Evolutionary conservation across 2,888 invertebrate genomes (phyloP).

Genomic region (Melinaea marsaeus): DNA sequence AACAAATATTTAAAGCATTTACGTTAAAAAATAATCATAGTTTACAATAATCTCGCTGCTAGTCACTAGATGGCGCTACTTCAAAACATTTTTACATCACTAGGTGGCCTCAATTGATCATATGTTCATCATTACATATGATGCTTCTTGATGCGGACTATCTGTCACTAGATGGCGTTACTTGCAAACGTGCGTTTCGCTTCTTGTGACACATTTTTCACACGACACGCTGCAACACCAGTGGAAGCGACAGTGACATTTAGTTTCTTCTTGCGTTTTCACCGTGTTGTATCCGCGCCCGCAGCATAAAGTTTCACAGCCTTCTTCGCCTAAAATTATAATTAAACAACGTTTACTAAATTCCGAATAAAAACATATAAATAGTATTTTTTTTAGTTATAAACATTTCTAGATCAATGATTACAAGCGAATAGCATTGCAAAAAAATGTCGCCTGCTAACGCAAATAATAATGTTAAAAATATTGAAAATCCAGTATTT

Average conservation of each 20-base stretch:
- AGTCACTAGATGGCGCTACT: conserved; percentile 12
- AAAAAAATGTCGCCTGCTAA: no score
- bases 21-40: neutral
- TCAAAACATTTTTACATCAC: neutral
- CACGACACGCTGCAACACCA: conserved; percentile 98
- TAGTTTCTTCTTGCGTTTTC: conserved; percentile 84
- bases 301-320: conserved; percentile 93
- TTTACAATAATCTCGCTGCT: conserved; percentile 7
- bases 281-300: conserved; percentile 94
- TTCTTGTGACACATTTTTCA: conserved; percentile 87
- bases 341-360: conserved; percentile 1
- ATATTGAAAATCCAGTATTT: no score
- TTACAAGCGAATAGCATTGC: no score
- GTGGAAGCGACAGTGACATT: conserved; percentile 96
- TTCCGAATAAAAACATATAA: neutral
- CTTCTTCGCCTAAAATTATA: conserved; percentile 80
- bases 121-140: neutral
- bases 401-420: no score
- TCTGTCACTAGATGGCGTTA: conserved; percentile 45
- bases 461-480: no score
- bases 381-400: neutral
- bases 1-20: conserved; percentile 4
- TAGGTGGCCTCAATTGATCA: conserved; percentile 8
- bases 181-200: conserved; percentile 91
- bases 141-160: neutral